Percentiles rank a stretch among this genome's conserved stretches.
These are phyloP conservation scores for Actenoides lindsayi DNA, from an alignment of 2,113 vertebrate genomes.

Conservation along the genomic window DNA sequence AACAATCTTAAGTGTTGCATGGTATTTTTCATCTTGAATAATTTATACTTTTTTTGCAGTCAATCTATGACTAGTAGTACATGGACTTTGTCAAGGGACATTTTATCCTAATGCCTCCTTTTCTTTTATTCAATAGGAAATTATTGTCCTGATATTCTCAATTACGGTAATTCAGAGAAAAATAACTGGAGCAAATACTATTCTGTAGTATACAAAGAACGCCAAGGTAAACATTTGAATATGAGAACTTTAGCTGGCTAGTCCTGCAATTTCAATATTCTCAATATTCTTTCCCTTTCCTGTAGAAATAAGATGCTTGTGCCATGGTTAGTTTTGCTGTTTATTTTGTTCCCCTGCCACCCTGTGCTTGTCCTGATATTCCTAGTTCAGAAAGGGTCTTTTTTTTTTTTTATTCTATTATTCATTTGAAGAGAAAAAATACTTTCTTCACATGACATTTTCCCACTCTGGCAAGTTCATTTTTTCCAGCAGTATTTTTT, in stretches of 20 bases:
- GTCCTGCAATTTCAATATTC: not conserved
- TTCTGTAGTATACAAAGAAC: not conserved
- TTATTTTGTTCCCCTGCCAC: not conserved
- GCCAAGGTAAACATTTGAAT: not conserved
- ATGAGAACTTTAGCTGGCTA: not conserved
- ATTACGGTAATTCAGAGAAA: slow-evolving; percentile 36
- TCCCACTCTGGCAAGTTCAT: not conserved
- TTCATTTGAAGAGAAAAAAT: not conserved
- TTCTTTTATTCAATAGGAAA: slow-evolving; percentile 55
- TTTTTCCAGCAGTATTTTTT: not conserved
- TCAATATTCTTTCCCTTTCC: not conserved
- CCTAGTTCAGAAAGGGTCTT: not conserved
- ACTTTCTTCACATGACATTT: not conserved
- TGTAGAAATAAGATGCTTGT: not conserved
- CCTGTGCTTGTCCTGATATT: not conserved
- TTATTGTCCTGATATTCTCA: slow-evolving; percentile 14
- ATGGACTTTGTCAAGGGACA: not conserved
- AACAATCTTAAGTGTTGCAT: not conserved
- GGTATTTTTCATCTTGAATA: slow-evolving; percentile 30
- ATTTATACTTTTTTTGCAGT: not conserved
- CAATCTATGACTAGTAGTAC: not conserved
- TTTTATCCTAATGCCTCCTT: slow-evolving; percentile 37
- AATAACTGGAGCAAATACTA: not conserved
- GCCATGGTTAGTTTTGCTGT: not conserved
- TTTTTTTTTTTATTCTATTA: not conserved